Evolutionary conservation across 1,140 invertebrate genomes (phyloP), one percentile per base, ranked within the genome.

Genomic region (Bombus huntii): DNA sequence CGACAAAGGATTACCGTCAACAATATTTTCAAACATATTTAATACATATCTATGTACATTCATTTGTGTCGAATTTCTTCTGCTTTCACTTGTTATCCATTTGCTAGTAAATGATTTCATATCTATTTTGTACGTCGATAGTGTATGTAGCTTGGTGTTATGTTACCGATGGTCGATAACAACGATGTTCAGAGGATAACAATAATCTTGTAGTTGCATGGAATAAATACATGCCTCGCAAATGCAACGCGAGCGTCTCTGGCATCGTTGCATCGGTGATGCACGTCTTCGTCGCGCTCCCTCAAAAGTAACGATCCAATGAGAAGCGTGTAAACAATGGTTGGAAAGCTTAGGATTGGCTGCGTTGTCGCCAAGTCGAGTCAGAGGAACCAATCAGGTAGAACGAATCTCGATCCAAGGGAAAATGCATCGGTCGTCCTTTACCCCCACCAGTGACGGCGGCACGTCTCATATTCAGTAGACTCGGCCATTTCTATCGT

Each of bases 401-500:
- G n/a, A 9, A 31, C 12, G 15, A 5, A 70, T 44, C 39, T 87
- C 59, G 88, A 53, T 75, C 65, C 39, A 73, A n/a, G 34, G 57
- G 85, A 91, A 85, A 88, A 62, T 57, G 73, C 72, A 74, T 82
- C 81, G 79, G 86, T 79, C 82, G 87, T 87, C 81, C 77, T 62
- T 88, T 79, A 77, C 74, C 83, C 84, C 73, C 78, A 72, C 87
- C 81, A 85, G 68, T 66, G 81, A 78, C 83, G 68, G 34, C 31
- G 59, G 88, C 86, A 86, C 90, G 90, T 78, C 85, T 88, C 87
- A 87, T 92, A 85, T 91, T 92, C 94, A 94, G 94, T 93, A 92
- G 94, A 94, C 93, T 94, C 94, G 93, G 94, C 94, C 94, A 95
- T 95, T 95, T 94, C 93, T 93, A 89, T 94, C 91, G 92, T 88